Conservation (phyloP, 2,797 vertebrate genomes). For the Mormyrus proboscirostris region DNA sequence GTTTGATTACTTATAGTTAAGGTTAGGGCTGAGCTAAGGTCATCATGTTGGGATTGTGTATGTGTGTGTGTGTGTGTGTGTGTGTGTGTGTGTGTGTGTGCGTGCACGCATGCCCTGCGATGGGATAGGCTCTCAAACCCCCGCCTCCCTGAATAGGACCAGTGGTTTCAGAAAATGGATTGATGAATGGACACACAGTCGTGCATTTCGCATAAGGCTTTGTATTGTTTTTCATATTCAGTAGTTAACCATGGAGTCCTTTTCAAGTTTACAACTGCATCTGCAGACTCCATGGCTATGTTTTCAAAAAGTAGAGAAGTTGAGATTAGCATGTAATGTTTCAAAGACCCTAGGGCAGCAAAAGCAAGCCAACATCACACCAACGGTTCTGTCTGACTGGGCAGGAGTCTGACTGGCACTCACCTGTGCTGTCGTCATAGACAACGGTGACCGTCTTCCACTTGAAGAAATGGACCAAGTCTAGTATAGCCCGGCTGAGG, state of each 20-base stretch:
- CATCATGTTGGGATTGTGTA: too few relatives aligned
- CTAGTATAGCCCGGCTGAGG: slow-evolving; percentile 91
- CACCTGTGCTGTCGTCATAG: slow-evolving; percentile 97
- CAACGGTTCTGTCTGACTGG: background rate
- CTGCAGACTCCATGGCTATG: background rate
- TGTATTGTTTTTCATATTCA: background rate
- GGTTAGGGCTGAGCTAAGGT: background rate
- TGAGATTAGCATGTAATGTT: background rate
- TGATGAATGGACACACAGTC: background rate
- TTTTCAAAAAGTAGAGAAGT: background rate
- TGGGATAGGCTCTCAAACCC: background rate
- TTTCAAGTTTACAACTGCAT: background rate
- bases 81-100: background rate
- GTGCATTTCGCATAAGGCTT: background rate
- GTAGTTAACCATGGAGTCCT: background rate
- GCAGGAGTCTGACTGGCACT: slow-evolving; percentile 22
- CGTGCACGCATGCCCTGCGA: background rate
- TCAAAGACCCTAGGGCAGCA: background rate
- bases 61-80: too few relatives aligned
- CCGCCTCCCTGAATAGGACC: background rate
- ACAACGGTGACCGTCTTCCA: slow-evolving; percentile 98
- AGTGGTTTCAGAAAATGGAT: background rate
- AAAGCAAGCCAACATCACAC: background rate
- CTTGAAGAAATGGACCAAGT: slow-evolving; percentile 98
- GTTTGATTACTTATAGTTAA: background rate